Conservation (phyloP, 2,888 invertebrate genomes). For the Macropis europaea region DNA sequence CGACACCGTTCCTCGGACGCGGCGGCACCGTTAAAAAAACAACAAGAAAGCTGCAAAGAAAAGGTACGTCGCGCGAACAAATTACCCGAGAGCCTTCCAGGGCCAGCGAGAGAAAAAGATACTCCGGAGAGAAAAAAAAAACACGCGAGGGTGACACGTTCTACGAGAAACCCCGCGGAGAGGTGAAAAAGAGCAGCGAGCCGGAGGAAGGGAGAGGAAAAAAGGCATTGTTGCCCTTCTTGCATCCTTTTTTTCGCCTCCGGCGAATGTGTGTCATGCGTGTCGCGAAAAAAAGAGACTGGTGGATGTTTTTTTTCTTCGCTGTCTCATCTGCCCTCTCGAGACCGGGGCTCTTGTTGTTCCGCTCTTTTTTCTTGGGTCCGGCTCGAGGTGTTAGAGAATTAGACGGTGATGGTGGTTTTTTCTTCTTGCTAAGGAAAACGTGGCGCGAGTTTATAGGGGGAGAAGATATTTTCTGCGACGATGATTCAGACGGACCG, state of each 20-base stretch:
- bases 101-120: constrained; percentile 22
- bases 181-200: constrained; percentile 11
- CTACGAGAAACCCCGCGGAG: constrained; percentile 17
- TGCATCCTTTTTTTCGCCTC: neutral
- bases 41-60: constrained; percentile 19
- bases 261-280: constrained; percentile 37
- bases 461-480: constrained; percentile 44
- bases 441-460: constrained; percentile 2
- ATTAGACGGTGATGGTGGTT: neutral
- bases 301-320: neutral
- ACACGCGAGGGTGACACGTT: neutral
- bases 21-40: no score
- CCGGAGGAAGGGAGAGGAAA: constrained; percentile 31
- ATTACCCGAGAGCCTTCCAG: constrained; percentile 51
- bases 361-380: no score
- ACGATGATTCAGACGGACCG: constrained; percentile 43
- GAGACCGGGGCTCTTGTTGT: no score
- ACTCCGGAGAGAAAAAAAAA: neutral
- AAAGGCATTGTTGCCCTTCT: constrained; percentile 34
- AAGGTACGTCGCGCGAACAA: constrained; percentile 54
- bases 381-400: no score
- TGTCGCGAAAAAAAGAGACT: neutral
- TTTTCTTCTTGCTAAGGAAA: neutral
- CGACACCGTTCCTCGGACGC: no score
- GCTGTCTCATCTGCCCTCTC: no score